Evolutionary conservation across 2,888 invertebrate genomes (phyloP), one percentile per base, ranked within the genome.

Genomic region (Rhingia rostrata): DNA sequence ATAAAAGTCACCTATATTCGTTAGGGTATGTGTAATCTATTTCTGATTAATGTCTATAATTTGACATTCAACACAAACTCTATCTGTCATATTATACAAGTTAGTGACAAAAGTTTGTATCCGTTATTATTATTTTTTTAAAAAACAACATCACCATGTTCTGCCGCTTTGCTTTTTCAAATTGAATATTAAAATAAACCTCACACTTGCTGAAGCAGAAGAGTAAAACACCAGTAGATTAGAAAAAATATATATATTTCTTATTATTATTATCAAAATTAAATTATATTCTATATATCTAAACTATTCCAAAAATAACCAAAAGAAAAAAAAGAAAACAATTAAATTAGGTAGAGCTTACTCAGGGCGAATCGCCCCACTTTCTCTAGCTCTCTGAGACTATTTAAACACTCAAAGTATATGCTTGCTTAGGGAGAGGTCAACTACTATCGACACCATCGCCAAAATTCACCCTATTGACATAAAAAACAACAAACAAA

Each of bases 101-200:
- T 22, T 22, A 22, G 2, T 22, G 22, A 22, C 22, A 22, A 22
- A 22, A 22, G 22, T 22, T 22, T 1, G 22, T 22, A 22, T 22
- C 22, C 30, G n/a, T 2, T 4, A 47, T 35, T 10, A 35, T 35
- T 53, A n/a, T 45, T 45, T 63, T 32, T 47, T n/a, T 7, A 33
- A 43, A 79, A 85, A 86, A 79, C 87, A 78, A 67, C 78, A 72
- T 88, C 88, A 87, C 86, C 84, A 82, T 87, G 85, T 84, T 79
- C 77, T 85, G 87, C 86, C 83, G 72, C 64, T 64, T 67, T 51
- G 66, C 74, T 77, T 81, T 75, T 33, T 47, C 70, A 53, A 70
- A 51, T 54, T 58, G 14, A 60, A 10, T 22, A 45, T n/a, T n/a
- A 41, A 37, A 30, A 6, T 10, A 49, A 33, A 56, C 6, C 14